These are phyloP conservation scores for Gila orcuttii DNA, from an alignment of 2,113 vertebrate species.

Conservation along the genomic window DNA sequence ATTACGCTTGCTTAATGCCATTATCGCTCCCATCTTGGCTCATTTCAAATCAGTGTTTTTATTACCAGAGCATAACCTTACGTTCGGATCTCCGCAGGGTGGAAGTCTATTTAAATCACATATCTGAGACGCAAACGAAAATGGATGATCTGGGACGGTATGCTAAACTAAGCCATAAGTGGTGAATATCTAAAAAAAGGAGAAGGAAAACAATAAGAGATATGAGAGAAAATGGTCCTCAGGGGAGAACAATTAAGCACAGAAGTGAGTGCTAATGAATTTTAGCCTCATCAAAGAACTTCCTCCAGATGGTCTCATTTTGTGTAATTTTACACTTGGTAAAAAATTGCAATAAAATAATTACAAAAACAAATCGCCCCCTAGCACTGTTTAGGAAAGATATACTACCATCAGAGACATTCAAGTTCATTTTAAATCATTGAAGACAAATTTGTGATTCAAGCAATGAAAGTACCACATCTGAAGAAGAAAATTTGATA, in stretches of 20 bases:
- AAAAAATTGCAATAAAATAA: not conserved
- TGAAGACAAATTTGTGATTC: not conserved
- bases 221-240: slow-evolving; percentile 17
- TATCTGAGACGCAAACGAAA: not conserved
- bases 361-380: not conserved
- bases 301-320: slow-evolving; percentile 23
- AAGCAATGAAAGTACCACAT: not conserved
- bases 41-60: slow-evolving; percentile 25
- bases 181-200: not conserved
- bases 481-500: not conserved
- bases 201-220: not conserved
- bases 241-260: slow-evolving; percentile 9
- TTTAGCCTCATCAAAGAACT: slow-evolving; percentile 4
- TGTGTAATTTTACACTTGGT: not conserved
- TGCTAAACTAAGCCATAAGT: not conserved
- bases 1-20: slow-evolving; percentile 47
- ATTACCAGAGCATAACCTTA: not conserved
- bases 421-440: not conserved
- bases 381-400: not conserved
- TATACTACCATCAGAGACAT: not conserved
- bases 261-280: not conserved
- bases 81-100: not conserved
- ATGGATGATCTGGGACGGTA: not conserved
- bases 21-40: slow-evolving; percentile 27
- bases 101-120: slow-evolving; percentile 2